phyloP scores from a whole-genome alignment of 2,113 vertebrate species.

The Sula dactylatra region DNA sequence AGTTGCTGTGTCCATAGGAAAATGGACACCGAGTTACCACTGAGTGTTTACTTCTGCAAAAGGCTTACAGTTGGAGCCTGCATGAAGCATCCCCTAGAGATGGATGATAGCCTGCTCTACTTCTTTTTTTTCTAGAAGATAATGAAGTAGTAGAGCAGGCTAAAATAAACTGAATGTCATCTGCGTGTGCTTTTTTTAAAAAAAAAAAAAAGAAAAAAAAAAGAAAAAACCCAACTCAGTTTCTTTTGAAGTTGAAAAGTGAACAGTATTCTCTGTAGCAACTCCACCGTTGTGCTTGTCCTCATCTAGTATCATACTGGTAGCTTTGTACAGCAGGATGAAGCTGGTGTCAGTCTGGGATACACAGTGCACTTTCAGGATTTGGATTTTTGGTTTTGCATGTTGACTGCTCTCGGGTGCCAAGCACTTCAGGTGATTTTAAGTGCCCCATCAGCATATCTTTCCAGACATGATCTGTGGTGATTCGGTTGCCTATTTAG shows the following conservation, averaged over 20 bases:
- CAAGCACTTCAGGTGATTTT: background rate
- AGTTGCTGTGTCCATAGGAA: background rate
- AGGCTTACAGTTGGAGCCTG: background rate
- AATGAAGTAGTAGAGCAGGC: background rate
- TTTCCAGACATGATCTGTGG: accelerated
- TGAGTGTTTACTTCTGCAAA: background rate
- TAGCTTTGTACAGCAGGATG: background rate
- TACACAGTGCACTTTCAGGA: accelerated
- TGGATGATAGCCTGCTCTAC: accelerated
- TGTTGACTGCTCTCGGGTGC: background rate
- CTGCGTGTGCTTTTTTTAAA: background rate
- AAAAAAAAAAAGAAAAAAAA: too few species aligned
- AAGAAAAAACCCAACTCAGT: background rate
- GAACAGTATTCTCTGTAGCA: background rate
- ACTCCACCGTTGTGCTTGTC: background rate
- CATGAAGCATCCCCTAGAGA: background rate
- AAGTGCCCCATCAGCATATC: accelerated
- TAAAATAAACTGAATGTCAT: background rate
- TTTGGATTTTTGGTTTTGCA: background rate
- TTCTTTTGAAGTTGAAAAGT: background rate
- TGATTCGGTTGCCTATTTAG: background rate
- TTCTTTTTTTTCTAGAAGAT: background rate
- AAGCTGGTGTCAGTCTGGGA: accelerated
- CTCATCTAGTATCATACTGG: accelerated
- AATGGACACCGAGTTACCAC: background rate